A percentile compares a stretch with the other conserved stretches of the same genome.
These are phyloP conservation scores for Metopia argyrocephala DNA, from an alignment of 2,888 invertebrate species.

Conservation along the genomic window DNA sequence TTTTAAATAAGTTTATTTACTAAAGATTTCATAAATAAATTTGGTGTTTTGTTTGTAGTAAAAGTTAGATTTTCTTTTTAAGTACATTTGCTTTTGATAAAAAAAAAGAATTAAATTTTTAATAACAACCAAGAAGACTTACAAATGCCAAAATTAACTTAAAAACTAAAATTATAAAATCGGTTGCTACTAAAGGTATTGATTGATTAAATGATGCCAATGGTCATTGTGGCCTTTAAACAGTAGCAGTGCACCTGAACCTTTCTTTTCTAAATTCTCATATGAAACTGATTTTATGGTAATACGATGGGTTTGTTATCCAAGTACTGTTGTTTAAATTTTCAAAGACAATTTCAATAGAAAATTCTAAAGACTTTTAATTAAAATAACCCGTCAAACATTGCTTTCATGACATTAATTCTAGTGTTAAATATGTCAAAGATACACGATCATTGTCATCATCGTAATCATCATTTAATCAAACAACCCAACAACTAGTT, in stretches of 20 bases:
- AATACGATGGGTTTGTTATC: too few species aligned
- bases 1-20: background rate
- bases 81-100: too few species aligned
- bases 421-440: slow-evolving; percentile 29
- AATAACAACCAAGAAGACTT: too few species aligned
- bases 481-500: slow-evolving; percentile 6
- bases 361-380: slow-evolving; percentile 41
- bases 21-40: slow-evolving; percentile 24
- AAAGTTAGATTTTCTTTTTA: background rate
- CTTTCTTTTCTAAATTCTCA: too few species aligned
- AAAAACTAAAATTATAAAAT: background rate
- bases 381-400: slow-evolving; percentile 4
- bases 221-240: slow-evolving; percentile 10
- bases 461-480: background rate
- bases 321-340: too few species aligned
- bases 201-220: slow-evolving; percentile 45
- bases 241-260: background rate
- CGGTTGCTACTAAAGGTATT: background rate
- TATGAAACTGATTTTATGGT: too few species aligned
- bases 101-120: too few species aligned
- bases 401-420: slow-evolving; percentile 33
- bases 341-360: too few species aligned
- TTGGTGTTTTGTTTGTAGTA: background rate
- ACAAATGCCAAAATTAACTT: too few species aligned
- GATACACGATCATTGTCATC: too few species aligned